Evolutionary conservation across 2,888 invertebrate genomes (phyloP).

Genomic region (Drepana falcataria): DNA sequence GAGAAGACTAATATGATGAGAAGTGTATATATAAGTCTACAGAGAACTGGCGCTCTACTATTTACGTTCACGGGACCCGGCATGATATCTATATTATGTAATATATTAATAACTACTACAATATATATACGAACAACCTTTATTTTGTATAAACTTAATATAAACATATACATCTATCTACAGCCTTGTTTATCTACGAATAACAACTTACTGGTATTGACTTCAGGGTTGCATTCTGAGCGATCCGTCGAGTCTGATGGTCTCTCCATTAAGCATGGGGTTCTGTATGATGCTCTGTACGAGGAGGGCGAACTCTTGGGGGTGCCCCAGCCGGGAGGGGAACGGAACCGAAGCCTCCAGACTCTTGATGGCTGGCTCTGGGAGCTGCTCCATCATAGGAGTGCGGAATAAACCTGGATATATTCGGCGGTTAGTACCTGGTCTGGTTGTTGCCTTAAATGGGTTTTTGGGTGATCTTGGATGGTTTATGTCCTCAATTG

Average conservation of each 20-base stretch:
- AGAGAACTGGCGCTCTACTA: no score
- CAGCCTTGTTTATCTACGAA: neutral
- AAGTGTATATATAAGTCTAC: no score
- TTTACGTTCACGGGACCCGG: no score
- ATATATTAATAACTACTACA: neutral
- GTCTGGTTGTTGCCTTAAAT: no score
- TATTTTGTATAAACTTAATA: slow-evolving; percentile 4
- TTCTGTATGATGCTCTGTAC: slow-evolving; percentile 78
- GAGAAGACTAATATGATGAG: no score
- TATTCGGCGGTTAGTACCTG: no score
- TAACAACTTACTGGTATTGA: neutral
- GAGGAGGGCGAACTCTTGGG: slow-evolving; percentile 74
- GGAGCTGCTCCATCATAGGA: slow-evolving; percentile 68
- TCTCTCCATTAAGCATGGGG: slow-evolving; percentile 78
- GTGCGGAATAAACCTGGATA: slow-evolving; percentile 75
- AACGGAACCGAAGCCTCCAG: slow-evolving; percentile 74
- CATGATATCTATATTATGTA: neutral
- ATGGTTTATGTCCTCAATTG: no score
- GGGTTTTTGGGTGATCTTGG: no score
- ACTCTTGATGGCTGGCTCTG: slow-evolving; percentile 68
- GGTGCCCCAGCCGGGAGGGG: slow-evolving; percentile 72
- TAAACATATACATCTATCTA: no score
- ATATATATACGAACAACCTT: slow-evolving; percentile 2
- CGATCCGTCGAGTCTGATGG: slow-evolving; percentile 78
- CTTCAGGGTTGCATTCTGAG: slow-evolving; percentile 76